phyloP scores from a whole-genome alignment of 2,113 vertebrate species.

The Steatornis caripensis region DNA sequence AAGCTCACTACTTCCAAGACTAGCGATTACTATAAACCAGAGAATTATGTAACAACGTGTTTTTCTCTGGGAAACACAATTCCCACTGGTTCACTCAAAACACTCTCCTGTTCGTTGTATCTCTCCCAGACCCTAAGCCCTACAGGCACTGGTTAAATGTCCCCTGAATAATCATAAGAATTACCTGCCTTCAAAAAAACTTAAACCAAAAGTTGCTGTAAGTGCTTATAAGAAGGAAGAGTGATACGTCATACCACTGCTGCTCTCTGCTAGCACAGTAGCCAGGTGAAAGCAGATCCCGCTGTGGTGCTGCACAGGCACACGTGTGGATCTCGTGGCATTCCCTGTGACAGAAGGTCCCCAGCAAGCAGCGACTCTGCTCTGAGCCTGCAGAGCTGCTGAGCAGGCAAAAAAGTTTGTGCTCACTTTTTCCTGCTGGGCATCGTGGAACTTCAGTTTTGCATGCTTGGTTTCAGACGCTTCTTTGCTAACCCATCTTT shows the following conservation, averaged over 20 bases:
- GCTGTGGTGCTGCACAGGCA: background rate
- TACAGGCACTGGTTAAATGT: background rate
- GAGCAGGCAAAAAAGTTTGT: background rate
- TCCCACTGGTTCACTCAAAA: background rate
- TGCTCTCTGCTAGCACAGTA: background rate
- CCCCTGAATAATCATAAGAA: background rate
- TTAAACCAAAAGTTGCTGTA: too few species aligned
- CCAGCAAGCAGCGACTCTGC: background rate
- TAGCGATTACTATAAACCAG: background rate
- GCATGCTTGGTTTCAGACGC: background rate
- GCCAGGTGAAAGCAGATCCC: background rate
- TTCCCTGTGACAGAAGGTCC: background rate
- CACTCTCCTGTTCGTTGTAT: background rate
- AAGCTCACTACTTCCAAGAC: background rate
- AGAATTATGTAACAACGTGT: background rate
- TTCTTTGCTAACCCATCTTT: background rate
- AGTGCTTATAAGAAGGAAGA: background rate
- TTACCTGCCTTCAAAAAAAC: background rate
- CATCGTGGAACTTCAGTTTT: background rate
- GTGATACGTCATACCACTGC: rapidly evolving
- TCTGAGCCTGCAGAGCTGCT: background rate
- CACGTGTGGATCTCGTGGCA: rapidly evolving
- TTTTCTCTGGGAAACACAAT: background rate
- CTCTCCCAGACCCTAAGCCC: background rate
- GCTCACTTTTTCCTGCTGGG: background rate